Evolutionary conservation across 1,140 invertebrate genomes (phyloP), one percentile per base, ranked within the genome.

Genomic region (Pseudomyrmex dendroicus): DNA sequence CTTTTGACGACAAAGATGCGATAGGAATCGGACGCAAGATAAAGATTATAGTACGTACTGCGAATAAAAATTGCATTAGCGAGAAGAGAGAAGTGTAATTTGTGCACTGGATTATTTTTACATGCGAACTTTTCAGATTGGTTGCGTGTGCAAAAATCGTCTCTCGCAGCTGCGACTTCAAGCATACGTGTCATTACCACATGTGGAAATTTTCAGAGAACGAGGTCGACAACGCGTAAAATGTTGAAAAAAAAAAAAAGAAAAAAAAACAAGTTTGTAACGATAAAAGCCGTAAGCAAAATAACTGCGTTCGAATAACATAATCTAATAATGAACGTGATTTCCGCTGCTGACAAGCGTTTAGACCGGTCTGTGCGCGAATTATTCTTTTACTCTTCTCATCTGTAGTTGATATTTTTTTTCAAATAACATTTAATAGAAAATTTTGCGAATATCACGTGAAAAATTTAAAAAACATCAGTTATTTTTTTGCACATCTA

Each of bases 291-390:
- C 17, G 44, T 59, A 61, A 78, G 35, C 1, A 48, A 2, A 68
- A n/a, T 17, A 46, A 68, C 9, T 56, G 52, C 22, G 1, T 68
- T 68, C 46, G 5, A 46, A 46, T 48, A 64, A 9, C 12, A 64
- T 52, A 77, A 66, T 56, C 13, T 67, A 46, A 77, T n/a, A 50
- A 48, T 12, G 62, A 3, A 1, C 17, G n/a, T 56, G 35, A 76
- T 52, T 77, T 5, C 9, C 10, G n/a, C 56, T 44, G 25, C 2
- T 56, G 64, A 67, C 15, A 35, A 77, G 10, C 52, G 10, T 12
- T 13, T 9, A 10, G 25, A 44, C 52, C 46, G 22, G 52, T 12
- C 12, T 73, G 12, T 35, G 35, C 35, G 35, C 13, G 22, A 61
- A 73, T 22, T 52, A 70, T 70, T 70, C 25, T 20, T 20, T 20